Base-by-base conservation (phyloP, 2,888 invertebrate genomes). In the Pardosa pseudoannulata region DNA sequence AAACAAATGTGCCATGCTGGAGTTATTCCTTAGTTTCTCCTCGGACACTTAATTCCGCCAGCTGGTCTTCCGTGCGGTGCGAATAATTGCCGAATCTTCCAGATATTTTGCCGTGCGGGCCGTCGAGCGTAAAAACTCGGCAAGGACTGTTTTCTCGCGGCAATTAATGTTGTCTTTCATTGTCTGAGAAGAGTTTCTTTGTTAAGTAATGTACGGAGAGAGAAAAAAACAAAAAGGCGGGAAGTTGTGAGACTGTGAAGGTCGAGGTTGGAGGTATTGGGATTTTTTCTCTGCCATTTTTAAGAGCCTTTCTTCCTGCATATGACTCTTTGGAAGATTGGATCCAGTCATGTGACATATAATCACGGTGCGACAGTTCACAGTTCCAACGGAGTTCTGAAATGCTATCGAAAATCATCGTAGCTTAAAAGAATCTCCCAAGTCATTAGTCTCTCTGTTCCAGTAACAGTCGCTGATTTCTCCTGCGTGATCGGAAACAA, bases 51-150 rank as follows among this genome's bases (percentile, higher is more conserved):
- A 16, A 56, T 56, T 56, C 56, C 56, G 56, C 56, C 56, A 56
- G 56, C 56, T 23, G 56, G 23, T 46, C 56, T 56, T 56, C 11
- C 56, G 56, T 56, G 56, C 23, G 19, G 56, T 23, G 23, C 56
- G 56, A 56, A 56, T 56, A 56, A 56, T 56, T 19, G 56, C 16
- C 23, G 56, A 73, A 75, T 65, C 41, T 56, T 78, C 62, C 23
- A 65, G 71, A 71, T 81, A 74, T 81, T 81, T 74, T 67, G 73
- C 39, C 81, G 74, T 81, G 81, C 74, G 31, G 11, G n/a, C 39
- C 46, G 29, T 81, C 68, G 68, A 31, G 74, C 74, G 81, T 81
- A 36, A 81, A 80, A 81, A 32, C 32, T 32, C 50, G 16, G 50
- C 76, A 68, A 76, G 70, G 79, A 70, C 71, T 79, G 70, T 65